These are phyloP conservation scores for Rhabdomys dilectus DNA, from an alignment of 2,113 vertebrate species.

Conservation along the genomic window DNA sequence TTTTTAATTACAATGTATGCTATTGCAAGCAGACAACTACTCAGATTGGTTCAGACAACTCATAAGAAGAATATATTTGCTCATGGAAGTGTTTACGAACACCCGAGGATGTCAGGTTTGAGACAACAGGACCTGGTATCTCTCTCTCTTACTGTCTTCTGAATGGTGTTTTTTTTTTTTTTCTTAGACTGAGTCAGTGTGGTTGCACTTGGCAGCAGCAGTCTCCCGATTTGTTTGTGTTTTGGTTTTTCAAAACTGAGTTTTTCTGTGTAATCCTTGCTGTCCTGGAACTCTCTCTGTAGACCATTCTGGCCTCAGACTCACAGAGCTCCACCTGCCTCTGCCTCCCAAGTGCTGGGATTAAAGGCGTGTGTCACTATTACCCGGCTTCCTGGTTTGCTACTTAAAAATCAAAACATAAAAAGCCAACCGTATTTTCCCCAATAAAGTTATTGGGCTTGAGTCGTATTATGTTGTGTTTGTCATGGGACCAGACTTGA, in stretches of 20 bases:
- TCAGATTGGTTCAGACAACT: background rate
- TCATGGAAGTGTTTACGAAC: background rate
- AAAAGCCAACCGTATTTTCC: background rate
- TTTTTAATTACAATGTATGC: conserved; percentile 13
- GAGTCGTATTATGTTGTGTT: background rate
- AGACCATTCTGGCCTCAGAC: too few relatives aligned
- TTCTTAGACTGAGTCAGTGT: background rate
- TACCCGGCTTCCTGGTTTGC: background rate
- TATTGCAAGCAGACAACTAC: background rate
- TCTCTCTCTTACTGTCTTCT: background rate
- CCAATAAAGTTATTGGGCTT: background rate
- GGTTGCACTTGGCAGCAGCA: background rate
- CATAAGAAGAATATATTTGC: background rate
- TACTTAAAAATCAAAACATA: background rate
- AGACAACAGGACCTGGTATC: background rate
- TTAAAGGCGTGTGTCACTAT: background rate
- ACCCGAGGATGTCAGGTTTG: background rate
- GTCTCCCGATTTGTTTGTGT: background rate
- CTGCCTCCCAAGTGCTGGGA: background rate
- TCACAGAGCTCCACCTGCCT: background rate
- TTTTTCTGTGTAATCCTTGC: background rate
- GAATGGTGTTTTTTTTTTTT: background rate
- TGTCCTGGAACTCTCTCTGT: background rate
- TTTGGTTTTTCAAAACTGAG: background rate
- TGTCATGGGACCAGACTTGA: background rate